Conservation (phyloP, 2,888 invertebrate species). For the Aphidius colemani region DNA sequence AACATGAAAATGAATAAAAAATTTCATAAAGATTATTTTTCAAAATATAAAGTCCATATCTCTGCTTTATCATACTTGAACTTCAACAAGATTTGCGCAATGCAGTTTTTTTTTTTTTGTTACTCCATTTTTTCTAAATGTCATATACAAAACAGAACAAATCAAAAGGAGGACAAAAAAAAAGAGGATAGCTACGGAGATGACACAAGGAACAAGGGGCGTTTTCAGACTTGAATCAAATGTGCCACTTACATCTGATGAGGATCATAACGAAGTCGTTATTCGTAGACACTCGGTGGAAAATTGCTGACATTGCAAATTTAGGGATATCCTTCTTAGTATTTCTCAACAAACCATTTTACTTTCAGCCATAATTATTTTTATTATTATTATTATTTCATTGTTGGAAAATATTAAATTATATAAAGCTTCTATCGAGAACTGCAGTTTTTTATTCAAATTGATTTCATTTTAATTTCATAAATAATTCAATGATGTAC, state of each 20-base stretch:
- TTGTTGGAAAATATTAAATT: too few relatives aligned
- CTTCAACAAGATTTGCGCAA: background rate
- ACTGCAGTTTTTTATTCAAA: too few relatives aligned
- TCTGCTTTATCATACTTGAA: slow-evolving; percentile 11
- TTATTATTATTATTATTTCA: too few relatives aligned
- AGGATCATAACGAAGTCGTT: slow-evolving; percentile 33
- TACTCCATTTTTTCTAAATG: background rate
- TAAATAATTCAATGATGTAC: too few relatives aligned
- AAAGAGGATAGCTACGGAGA: background rate
- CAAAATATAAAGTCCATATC: slow-evolving; percentile 4
- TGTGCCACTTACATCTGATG: slow-evolving; percentile 33
- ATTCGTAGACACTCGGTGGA: slow-evolving; percentile 23
- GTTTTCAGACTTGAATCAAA: slow-evolving; percentile 25
- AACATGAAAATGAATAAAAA: slow-evolving; percentile 13
- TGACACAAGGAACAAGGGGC: slow-evolving; percentile 16
- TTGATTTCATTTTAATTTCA: too few relatives aligned
- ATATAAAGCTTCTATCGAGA: too few relatives aligned
- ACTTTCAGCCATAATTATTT: too few relatives aligned
- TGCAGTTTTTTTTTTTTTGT: background rate
- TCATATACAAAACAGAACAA: background rate
- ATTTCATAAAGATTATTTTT: slow-evolving; percentile 2
- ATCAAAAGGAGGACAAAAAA: background rate
- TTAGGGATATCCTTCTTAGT: background rate
- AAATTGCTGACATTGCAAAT: slow-evolving; percentile 34
- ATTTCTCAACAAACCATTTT: too few relatives aligned